Evolutionary conservation across 2,113 vertebrate species (phyloP), one percentile per base, ranked within the genome.

Genomic region (Scomber scombrus): DNA sequence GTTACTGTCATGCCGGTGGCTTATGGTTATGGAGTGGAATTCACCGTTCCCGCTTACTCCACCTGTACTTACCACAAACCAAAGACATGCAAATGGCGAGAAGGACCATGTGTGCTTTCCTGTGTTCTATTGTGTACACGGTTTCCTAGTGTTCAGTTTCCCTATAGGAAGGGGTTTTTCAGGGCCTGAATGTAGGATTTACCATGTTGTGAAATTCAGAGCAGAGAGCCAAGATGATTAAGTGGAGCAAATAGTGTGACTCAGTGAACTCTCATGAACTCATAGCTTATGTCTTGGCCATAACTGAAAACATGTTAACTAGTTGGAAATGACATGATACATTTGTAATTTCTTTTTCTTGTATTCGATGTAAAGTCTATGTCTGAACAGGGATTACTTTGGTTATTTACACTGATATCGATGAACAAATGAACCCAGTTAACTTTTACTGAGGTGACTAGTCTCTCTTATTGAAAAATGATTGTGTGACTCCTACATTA

Each of bases 1-100:
- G 31, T 81, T 71, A 74, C 86, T 74, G 84, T 78, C 61, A 85
- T 47, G 19, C 12, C 6, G 9, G 34, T 40, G 45, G 65, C 74
- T 72, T 60, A 75, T 63, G 67, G 63, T 76, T 71, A 57, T 69
- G 46, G 11, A 19, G 14, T 80, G 85, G 87, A 92, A 90, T 88
- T 88, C 78, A 92, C 92, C 86, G 80, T 82, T 89, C 70, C 88
- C 31, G 19, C 71, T 86, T 81, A 73, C 75, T 87, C 46, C 75
- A 90, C 84, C 89, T 90, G 81, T 51, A 63, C 71, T 80, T 61
- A 64, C 62, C 75, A 71, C 19, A 79, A 50, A 62, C 75, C 71
- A 77, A 65, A 79, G 26, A 34, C 70, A 49, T 77, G 7, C 46
- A 26, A 14, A 64, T 84, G 75, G 70, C 78, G 81, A 73, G 77